Evolutionary conservation across 2,113 vertebrate genomes (phyloP).

Genomic region (Danionella cerebrum): DNA sequence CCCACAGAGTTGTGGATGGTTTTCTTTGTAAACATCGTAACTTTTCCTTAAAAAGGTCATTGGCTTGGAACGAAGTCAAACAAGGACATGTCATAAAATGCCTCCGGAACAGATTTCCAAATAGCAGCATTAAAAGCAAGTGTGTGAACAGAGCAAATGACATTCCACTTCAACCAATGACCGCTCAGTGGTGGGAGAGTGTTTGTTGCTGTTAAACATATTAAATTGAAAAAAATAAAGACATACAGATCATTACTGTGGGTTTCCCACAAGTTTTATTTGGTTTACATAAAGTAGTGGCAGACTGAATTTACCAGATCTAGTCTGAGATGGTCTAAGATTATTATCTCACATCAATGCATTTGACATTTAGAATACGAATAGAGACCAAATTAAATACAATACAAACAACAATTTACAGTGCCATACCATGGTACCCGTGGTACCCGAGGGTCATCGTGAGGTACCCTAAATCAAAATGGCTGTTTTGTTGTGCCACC

Average conservation of each 20-base stretch:
- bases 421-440: too few species aligned
- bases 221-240: background rate
- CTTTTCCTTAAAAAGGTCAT: background rate
- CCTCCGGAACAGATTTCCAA: background rate
- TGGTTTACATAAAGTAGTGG: too few species aligned
- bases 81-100: background rate
- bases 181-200: background rate
- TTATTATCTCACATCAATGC: too few species aligned
- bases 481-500: too few species aligned
- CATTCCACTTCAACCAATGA: background rate
- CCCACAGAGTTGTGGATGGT: slow-evolving; percentile 1
- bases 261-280: background rate
- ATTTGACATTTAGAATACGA: too few species aligned
- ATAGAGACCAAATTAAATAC: too few species aligned
- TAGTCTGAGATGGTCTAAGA: too few species aligned
- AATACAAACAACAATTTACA: too few species aligned
- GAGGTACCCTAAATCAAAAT: too few species aligned
- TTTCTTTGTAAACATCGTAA: slow-evolving; percentile 16
- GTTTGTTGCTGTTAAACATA: background rate
- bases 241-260: background rate
- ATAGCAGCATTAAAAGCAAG: background rate
- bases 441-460: too few species aligned
- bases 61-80: background rate
- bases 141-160: background rate
- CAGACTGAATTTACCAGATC: background rate